A percentile compares a stretch with the other conserved stretches of the same genome.
Conservation (phyloP, 2,797 vertebrate species). For the Morelia viridis region DNA sequence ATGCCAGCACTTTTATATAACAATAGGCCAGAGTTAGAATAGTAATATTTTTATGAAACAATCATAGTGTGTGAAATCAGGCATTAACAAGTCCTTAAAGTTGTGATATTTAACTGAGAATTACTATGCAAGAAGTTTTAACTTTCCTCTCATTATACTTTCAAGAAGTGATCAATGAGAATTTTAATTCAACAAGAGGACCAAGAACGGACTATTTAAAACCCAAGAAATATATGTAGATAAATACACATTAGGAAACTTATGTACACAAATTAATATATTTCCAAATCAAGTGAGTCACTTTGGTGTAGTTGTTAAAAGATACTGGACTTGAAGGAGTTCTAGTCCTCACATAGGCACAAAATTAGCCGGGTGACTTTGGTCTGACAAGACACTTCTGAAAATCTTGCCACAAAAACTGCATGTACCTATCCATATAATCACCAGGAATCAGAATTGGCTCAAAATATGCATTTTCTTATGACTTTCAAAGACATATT, state of each 20-base stretch:
- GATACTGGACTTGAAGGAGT: not conserved
- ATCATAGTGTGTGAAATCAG: not conserved
- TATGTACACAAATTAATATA: not conserved
- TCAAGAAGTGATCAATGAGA: too few species aligned
- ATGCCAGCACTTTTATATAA: not conserved
- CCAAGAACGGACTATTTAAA: too few species aligned
- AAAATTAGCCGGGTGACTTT: not conserved
- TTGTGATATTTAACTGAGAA: not conserved
- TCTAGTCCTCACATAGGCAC: not conserved
- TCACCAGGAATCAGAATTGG: not conserved
- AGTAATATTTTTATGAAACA: not conserved
- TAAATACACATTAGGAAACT: not conserved
- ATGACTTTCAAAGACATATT: not conserved
- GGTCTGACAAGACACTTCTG: not conserved
- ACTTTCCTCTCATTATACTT: not conserved
- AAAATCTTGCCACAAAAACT: not conserved
- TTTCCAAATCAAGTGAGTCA: not conserved
- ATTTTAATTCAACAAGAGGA: too few species aligned
- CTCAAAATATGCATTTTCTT: not conserved
- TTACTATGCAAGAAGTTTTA: not conserved
- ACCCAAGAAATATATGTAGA: not conserved
- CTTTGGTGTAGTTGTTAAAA: not conserved
- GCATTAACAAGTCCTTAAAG: not conserved
- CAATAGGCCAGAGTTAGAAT: not conserved
- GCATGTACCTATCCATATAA: not conserved